Percentiles rank a stretch among this genome's conserved stretches.
These are phyloP conservation scores for Encarsia formosa DNA, from an alignment of 2,888 invertebrate genomes.

Conservation along the genomic window DNA sequence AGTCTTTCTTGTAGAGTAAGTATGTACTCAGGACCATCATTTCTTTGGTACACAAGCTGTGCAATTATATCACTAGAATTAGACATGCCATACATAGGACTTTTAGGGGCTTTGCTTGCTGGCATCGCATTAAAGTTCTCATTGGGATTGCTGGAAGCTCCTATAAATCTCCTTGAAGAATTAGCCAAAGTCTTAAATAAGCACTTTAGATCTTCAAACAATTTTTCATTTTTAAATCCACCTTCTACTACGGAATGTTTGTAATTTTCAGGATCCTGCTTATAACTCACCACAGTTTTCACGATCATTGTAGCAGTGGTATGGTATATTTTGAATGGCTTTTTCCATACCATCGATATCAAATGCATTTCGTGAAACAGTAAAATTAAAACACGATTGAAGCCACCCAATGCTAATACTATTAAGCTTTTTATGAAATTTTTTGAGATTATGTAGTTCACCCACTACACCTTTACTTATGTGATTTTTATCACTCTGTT, in stretches of 20 bases:
- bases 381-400: too few species aligned
- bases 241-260: constrained; percentile 22
- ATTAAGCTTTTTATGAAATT: constrained; percentile 25
- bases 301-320: constrained; percentile 26
- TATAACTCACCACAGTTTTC: constrained; percentile 25
- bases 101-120: constrained; percentile 17
- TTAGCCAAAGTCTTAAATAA: constrained; percentile 25
- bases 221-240: constrained; percentile 24
- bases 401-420: constrained; percentile 16
- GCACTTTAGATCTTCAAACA: constrained; percentile 19
- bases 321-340: constrained; percentile 27
- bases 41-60: constrained; percentile 14
- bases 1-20: neutral
- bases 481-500: constrained; percentile 32
- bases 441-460: constrained; percentile 26
- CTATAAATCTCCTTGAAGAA: constrained; percentile 20
- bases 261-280: constrained; percentile 21
- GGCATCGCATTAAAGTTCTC: constrained; percentile 20
- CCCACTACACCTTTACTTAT: constrained; percentile 26
- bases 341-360: constrained; percentile 11
- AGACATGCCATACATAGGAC: constrained; percentile 12
- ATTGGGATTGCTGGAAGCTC: constrained; percentile 28
- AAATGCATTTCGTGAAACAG: constrained; percentile 24
- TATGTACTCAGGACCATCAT: constrained; percentile 7
- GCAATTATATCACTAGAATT: constrained; percentile 10